phyloP scores from a whole-genome alignment of 1,140 invertebrate species.

The Adoxophyes honmai region DNA sequence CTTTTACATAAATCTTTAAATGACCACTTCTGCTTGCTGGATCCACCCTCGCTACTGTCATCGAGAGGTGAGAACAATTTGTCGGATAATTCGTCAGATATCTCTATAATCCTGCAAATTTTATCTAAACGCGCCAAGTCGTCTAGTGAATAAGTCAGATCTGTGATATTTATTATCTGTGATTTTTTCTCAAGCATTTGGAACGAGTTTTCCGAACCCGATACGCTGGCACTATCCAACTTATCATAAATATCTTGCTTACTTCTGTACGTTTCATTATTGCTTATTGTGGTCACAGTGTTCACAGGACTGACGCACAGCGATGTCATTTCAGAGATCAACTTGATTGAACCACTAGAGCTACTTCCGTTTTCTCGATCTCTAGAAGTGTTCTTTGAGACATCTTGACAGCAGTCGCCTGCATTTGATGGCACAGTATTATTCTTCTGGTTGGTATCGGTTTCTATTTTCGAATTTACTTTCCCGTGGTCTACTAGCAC shows the following conservation, averaged over 20 bases:
- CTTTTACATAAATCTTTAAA: slow-evolving; percentile 66
- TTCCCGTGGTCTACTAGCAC: too few species aligned
- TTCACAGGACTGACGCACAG: slow-evolving; percentile 21
- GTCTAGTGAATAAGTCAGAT: slow-evolving; percentile 60
- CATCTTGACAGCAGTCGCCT: too few species aligned
- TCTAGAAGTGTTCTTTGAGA: too few species aligned
- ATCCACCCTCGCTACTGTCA: slow-evolving; percentile 15
- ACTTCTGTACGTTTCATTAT: slow-evolving; percentile 16
- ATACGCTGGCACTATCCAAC: slow-evolving; percentile 53
- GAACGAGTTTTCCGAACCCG: slow-evolving; percentile 60
- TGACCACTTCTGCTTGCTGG: slow-evolving; percentile 51
- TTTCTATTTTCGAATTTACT: too few species aligned
- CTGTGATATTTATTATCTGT: slow-evolving; percentile 57
- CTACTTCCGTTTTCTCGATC: background rate
- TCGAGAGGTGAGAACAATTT: slow-evolving; percentile 52
- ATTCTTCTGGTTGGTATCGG: too few species aligned
- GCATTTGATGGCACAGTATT: too few species aligned
- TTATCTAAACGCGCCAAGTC: slow-evolving; percentile 59
- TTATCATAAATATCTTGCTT: slow-evolving; percentile 60
- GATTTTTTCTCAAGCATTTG: slow-evolving; percentile 56
- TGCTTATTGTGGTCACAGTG: slow-evolving; percentile 22
- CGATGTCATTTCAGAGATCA: slow-evolving; percentile 18
- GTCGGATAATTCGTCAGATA: slow-evolving; percentile 66
- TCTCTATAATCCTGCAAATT: slow-evolving; percentile 68
- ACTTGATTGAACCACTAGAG: background rate